A percentile compares a stretch with the other conserved stretches of the same genome.
These are phyloP conservation scores for Chloroclysta siterata DNA, from an alignment of 2,888 invertebrate species.

Conservation along the genomic window DNA sequence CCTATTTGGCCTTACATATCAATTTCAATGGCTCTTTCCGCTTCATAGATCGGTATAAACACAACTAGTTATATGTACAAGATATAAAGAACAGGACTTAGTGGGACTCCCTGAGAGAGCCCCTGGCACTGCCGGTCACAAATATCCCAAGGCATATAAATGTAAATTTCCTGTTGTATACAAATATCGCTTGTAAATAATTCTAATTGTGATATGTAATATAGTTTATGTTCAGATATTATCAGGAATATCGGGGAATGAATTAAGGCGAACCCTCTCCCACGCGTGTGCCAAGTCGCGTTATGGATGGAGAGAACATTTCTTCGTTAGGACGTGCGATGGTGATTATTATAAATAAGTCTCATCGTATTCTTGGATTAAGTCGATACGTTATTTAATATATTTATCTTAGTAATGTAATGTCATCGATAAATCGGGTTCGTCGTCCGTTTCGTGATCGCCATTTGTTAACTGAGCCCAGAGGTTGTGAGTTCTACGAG, in stretches of 20 bases:
- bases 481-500: too few relatives aligned
- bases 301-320: constrained; percentile 27
- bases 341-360: constrained; percentile 20
- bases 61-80: constrained; percentile 10
- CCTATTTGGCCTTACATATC: constrained; percentile 33
- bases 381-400: not conserved
- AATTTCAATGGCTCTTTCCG: constrained; percentile 34
- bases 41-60: constrained; percentile 29
- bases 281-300: constrained; percentile 39
- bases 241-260: constrained; percentile 40
- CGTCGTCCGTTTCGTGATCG: too few relatives aligned
- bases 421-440: too few relatives aligned
- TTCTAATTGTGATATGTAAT: constrained; percentile 40
- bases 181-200: constrained; percentile 36
- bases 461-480: too few relatives aligned
- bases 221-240: constrained; percentile 38
- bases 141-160: constrained; percentile 24
- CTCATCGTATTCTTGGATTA: constrained; percentile 1
- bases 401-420: too few relatives aligned
- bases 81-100: constrained; percentile 26
- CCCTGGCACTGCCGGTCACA: constrained; percentile 19
- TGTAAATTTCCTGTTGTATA: constrained; percentile 34
- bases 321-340: constrained; percentile 25
- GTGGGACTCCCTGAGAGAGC: constrained; percentile 26
- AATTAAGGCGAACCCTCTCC: constrained; percentile 45